Evolutionary conservation across 2,113 vertebrate species (phyloP), one percentile per base, ranked within the genome.

Genomic region (Corythornis madagascariensis): DNA sequence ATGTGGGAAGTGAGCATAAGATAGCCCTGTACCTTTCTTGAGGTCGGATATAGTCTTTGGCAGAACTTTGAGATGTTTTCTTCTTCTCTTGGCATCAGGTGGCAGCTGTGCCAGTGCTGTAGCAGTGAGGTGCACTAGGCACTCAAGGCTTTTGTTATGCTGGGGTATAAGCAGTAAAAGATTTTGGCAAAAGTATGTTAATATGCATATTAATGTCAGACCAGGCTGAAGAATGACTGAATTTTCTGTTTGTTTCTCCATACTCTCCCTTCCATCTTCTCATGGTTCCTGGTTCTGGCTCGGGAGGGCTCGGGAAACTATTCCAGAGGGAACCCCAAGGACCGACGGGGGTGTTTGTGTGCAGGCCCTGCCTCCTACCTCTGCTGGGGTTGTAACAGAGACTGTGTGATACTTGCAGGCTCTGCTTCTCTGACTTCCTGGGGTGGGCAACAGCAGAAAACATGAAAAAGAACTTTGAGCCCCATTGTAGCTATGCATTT

Each of bases 401-500:
- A 67, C 64, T 16, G 13, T 4, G 7, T 72, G 63, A 13, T 56
- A 35, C 21, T 71, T 70, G 43, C 24, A 63, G 59, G 56, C 43
- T 59, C 76, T 71, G 61, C 29, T 77, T 76, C 79, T 78, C 35
- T 52, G 50, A 33, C 56, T 92, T 91, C 65, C 53, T 40, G 20
- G 16, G 25, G 48, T 65, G 72, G 35, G 65, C 82, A 90, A 19
- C 26, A 55, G 72, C 45, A 52, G 56, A 59, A 74, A 92, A 57
- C 33, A 69, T 15, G 59, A 91, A 81, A 86, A 72, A 75, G 26
- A 86, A 79, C 71, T 60, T 59, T 63, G 73, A 89, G 78, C 72
- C 8, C 16, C 13, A n/a, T 84, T 94, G 82, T 65, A 73, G 43
- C 35, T 89, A 88, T 88, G 18, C 67, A 33, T 89, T 78, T 96